A percentile compares a stretch with the other conserved stretches of the same genome.
phyloP scores from a whole-genome alignment of 2,113 vertebrate species.

The Onychostoma macrolepis region DNA sequence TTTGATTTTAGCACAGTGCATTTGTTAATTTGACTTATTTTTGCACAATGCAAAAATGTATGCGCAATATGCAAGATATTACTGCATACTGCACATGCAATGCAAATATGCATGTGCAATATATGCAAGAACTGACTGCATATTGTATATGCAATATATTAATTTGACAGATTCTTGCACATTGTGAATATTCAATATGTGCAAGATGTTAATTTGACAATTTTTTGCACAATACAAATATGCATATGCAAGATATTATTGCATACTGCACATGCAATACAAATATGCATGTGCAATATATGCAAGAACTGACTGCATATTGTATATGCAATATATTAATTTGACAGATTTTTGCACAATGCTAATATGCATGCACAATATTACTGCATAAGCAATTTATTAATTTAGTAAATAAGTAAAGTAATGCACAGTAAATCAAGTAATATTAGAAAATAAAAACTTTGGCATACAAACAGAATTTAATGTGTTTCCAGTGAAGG shows the following conservation, averaged over 20 bases:
- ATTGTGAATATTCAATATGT: neutral
- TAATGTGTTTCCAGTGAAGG: neutral
- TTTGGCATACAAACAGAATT: neutral
- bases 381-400: neutral
- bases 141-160: neutral
- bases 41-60: neutral
- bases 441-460: neutral
- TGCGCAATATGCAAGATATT: neutral
- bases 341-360: neutral
- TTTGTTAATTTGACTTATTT: neutral
- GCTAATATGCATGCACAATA: neutral
- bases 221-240: neutral
- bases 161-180: neutral
- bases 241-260: neutral
- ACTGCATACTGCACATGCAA: neutral
- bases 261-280: neutral
- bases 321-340: neutral
- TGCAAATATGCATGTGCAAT: neutral
- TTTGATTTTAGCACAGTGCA: neutral
- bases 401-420: neutral
- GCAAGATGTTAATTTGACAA: neutral
- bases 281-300: neutral
- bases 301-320: neutral
- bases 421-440: neutral
- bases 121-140: neutral